A percentile compares a stretch with the other conserved stretches of the same genome.
These are phyloP conservation scores for Polymixis flavicincta DNA, from an alignment of 2,888 invertebrate genomes.

Conservation along the genomic window DNA sequence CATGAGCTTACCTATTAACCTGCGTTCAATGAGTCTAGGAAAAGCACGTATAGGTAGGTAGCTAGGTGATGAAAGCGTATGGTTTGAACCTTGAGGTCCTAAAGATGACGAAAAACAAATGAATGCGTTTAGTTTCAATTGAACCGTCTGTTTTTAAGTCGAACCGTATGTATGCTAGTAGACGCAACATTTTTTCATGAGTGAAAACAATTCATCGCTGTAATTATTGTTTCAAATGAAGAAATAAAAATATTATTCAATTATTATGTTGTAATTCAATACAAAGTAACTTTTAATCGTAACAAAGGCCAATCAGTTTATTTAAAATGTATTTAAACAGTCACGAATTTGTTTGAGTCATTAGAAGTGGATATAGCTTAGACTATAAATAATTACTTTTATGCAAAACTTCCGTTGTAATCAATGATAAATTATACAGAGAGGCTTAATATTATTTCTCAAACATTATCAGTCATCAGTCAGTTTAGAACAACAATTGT, in stretches of 20 bases:
- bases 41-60: no score
- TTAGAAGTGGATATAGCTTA: constrained; percentile 11
- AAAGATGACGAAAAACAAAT: not conserved
- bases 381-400: constrained; percentile 29
- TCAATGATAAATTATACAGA: constrained; percentile 29
- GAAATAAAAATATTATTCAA: constrained; percentile 24
- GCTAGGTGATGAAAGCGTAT: not conserved
- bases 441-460: constrained; percentile 20
- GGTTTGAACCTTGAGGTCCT: not conserved
- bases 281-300: constrained; percentile 16
- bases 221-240: constrained; percentile 31
- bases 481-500: not conserved
- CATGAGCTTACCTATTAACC: not conserved
- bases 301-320: constrained; percentile 13
- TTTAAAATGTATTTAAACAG: constrained; percentile 24
- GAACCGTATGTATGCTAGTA: not conserved
- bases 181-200: not conserved
- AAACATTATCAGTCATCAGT: constrained; percentile 4
- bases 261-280: constrained; percentile 14
- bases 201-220: not conserved
- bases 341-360: constrained; percentile 49
- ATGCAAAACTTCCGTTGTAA: constrained; percentile 47
- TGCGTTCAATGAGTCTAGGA: not conserved
- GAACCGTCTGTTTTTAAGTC: not conserved
- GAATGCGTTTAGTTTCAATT: not conserved